Conservation (phyloP, 2,888 invertebrate species). For the Dioctria rufipes region DNA sequence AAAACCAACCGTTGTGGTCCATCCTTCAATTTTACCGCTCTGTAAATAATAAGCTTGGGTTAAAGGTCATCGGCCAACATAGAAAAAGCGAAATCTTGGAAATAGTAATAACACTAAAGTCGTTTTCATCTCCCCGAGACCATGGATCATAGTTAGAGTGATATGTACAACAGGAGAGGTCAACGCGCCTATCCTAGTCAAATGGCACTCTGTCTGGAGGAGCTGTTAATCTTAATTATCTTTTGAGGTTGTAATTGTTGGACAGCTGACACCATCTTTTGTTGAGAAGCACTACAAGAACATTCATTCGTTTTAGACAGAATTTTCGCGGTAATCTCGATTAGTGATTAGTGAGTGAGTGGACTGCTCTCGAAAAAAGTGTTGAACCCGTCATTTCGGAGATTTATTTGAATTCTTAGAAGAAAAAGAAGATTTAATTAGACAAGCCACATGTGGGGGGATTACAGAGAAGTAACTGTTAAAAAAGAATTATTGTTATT, state of each 20-base stretch:
- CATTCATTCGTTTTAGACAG: neutral
- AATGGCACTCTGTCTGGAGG: neutral
- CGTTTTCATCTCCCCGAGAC: neutral
- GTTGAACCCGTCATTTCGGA: neutral
- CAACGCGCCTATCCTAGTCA: neutral
- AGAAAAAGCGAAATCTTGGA: conserved; percentile 5
- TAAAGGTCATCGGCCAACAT: conserved; percentile 2
- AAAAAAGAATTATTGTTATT: no score
- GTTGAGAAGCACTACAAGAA: neutral
- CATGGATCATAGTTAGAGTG: neutral
- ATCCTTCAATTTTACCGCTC: neutral
- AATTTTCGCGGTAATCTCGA: conserved; percentile 8
- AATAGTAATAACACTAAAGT: neutral
- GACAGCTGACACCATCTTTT: neutral
- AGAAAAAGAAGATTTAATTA: neutral
- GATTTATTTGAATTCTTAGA: neutral
- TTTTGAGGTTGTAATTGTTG: neutral
- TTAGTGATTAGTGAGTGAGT: neutral
- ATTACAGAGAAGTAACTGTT: no score
- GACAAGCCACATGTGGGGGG: neutral
- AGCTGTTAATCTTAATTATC: conserved; percentile 13
- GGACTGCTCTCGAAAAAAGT: neutral
- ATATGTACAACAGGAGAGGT: neutral
- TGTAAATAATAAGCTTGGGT: neutral
- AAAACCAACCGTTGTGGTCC: no score